Base-by-base conservation (phyloP, 2,888 invertebrate genomes). In the Cerastis rubricosa region DNA sequence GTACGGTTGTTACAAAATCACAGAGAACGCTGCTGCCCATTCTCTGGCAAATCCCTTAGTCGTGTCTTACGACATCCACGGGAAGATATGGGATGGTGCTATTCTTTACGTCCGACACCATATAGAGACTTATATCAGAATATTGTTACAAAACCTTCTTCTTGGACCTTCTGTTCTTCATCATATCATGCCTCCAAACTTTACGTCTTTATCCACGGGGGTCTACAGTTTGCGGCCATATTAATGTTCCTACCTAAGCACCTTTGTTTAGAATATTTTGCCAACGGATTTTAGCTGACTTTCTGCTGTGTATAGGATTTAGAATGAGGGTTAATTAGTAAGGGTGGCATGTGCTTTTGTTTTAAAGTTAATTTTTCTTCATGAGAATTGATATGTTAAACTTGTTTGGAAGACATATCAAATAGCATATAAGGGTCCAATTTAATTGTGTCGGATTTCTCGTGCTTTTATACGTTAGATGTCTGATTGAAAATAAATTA, bases 171-270 rank as follows among this genome's bases (percentile, higher is more conserved):
- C 83, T 78, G 72, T 0, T 64, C 14, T 29, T 19, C 1, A 11
- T n/a, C 12, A n/a, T 47, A 29, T 1, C 1, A 19, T 49, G 14
- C 11, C 22, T 1, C 35, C n/a, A 12, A 9, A 25, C 11, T 65
- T 35, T 35, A 74, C 69, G 59, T 70, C 82, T 78, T 63, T 47
- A 78, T 72, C 63, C 51, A 19, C 51, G 35, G 35, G 43, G 63
- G 64, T 63, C 59, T 61, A 76, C 71, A 78, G 47, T 82, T 78
- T 72, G 74, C 19, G 69, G 54, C n/a, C 71, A 82, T 83, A 75
- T 83, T 74, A 74, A 78, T 69, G 47, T 77, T 14, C 57, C 61
- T 65, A 19, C 11, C 19, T 61, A 61, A 68, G 51, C 61, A 54
- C 72, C 49, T 63, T 70, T 78, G 70, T 78, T 71, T 72, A 70